phyloP scores from a whole-genome alignment of 92 coral and sea anemone genomes.

The Epizoanthus fatuus region DNA sequence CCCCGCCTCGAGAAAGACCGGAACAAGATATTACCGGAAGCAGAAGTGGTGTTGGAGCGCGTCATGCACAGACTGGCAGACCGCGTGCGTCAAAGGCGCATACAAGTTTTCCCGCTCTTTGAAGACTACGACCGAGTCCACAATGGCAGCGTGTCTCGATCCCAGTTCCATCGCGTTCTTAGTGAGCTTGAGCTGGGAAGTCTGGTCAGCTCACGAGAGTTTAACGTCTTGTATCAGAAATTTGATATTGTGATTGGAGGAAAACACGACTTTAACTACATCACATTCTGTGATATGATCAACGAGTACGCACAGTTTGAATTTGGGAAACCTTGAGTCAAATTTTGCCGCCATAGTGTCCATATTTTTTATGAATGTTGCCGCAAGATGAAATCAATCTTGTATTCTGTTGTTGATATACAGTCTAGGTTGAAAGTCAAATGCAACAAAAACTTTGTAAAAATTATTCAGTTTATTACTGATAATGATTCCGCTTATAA shows the following conservation, averaged over 20 bases:
- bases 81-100: slow-evolving; percentile 97
- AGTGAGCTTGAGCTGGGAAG: slow-evolving; percentile 98
- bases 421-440: too few species aligned
- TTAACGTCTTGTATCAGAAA: slow-evolving; percentile 84
- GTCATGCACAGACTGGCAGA: slow-evolving; percentile 99
- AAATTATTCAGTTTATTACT: too few species aligned
- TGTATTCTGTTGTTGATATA: neutral
- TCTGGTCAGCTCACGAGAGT: slow-evolving; percentile 93
- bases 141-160: slow-evolving; percentile 97
- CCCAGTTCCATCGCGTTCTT: slow-evolving; percentile 98
- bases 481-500: too few species aligned
- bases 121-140: slow-evolving; percentile 99
- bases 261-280: slow-evolving; percentile 98
- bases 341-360: neutral
- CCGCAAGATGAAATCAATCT: neutral
- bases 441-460: too few species aligned
- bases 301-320: slow-evolving; percentile 95
- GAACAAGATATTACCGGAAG: slow-evolving; percentile 85
- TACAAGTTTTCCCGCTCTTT: slow-evolving; percentile 99
- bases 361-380: neutral
- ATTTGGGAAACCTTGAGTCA: slow-evolving; percentile 87
- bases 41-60: slow-evolving; percentile 82
- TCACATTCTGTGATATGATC: slow-evolving; percentile 92
- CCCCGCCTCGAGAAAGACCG: slow-evolving; percentile 87
- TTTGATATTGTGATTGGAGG: slow-evolving; percentile 96